Conservation (phyloP, 2,888 invertebrate genomes). For the Tenthredo distinguenda region DNA sequence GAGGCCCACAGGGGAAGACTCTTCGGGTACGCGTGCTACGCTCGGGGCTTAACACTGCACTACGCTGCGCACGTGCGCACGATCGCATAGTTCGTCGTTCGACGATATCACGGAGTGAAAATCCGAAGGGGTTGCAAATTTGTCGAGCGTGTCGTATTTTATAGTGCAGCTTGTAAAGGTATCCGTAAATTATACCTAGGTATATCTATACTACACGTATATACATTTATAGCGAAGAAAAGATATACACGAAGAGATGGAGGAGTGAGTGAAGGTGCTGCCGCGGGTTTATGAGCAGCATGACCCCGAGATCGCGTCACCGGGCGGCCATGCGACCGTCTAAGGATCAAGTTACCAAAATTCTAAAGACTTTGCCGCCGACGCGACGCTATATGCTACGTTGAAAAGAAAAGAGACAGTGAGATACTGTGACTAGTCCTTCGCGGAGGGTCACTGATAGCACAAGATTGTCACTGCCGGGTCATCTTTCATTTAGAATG, state of each 20-base stretch:
- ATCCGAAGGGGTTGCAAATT: not conserved
- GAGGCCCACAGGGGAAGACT: slow-evolving; percentile 34
- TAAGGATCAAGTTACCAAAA: slow-evolving; percentile 65
- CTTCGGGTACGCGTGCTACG: slow-evolving; percentile 41
- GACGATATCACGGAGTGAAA: not conserved
- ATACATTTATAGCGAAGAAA: slow-evolving; percentile 3
- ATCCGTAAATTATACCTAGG: slow-evolving; percentile 22
- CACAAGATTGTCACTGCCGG: slow-evolving; percentile 31
- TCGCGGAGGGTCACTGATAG: slow-evolving; percentile 43
- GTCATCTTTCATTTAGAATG: slow-evolving; percentile 42
- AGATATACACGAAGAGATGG: slow-evolving; percentile 22
- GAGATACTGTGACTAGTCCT: slow-evolving; percentile 17
- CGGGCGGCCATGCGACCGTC: slow-evolving; percentile 54
- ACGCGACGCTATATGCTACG: slow-evolving; percentile 48
- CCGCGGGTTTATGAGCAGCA: slow-evolving; percentile 64
- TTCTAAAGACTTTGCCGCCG: slow-evolving; percentile 63
- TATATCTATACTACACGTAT: not conserved
- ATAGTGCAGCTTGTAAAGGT: not conserved
- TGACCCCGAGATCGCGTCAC: slow-evolving; percentile 60
- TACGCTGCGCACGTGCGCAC: slow-evolving; percentile 56
- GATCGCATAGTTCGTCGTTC: slow-evolving; percentile 58
- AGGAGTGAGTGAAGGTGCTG: slow-evolving; percentile 53
- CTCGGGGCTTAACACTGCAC: slow-evolving; percentile 54
- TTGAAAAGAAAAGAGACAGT: slow-evolving; percentile 14
- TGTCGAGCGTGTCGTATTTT: not conserved